These are phyloP conservation scores for Conus canariensis DNA, from an alignment of 2,888 invertebrate species.

Conservation along the genomic window DNA sequence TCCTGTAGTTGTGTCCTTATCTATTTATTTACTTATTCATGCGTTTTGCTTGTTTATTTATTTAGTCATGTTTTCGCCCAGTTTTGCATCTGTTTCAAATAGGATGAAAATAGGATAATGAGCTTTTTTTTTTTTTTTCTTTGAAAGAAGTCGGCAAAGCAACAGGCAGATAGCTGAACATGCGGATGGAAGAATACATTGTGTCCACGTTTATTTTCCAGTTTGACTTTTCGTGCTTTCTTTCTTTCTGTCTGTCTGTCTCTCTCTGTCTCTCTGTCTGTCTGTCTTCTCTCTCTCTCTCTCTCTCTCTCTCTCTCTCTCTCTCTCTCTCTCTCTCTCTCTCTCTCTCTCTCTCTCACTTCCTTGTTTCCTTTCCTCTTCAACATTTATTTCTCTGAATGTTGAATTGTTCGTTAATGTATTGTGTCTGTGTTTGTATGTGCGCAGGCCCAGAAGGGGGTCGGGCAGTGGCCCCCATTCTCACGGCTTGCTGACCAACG, in stretches of 20 bases:
- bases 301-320: background rate
- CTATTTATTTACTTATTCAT: too few species aligned
- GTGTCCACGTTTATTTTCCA: too few species aligned
- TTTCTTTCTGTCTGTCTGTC: background rate
- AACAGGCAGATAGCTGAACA: too few species aligned
- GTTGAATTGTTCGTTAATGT: background rate
- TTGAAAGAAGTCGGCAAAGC: too few species aligned
- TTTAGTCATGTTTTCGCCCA: too few species aligned
- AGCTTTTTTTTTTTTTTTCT: too few species aligned
- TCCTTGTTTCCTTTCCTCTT: too few species aligned
- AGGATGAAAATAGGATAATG: too few species aligned
- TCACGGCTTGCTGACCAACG: slow-evolving; percentile 45
- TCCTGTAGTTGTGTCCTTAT: too few species aligned
- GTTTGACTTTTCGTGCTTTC: background rate
- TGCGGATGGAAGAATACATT: too few species aligned
- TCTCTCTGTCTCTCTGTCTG: background rate
- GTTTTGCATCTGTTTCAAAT: too few species aligned
- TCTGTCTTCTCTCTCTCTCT: background rate
- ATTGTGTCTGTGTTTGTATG: slow-evolving; percentile 1
- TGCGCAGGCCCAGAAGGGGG: slow-evolving; percentile 49
- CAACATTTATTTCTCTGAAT: background rate
- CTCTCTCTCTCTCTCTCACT: background rate
- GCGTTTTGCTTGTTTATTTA: too few species aligned
- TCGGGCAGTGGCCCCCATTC: slow-evolving; percentile 45
- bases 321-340: background rate